Conservation (phyloP, 2,113 vertebrate genomes). For the Guaruba guarouba region DNA sequence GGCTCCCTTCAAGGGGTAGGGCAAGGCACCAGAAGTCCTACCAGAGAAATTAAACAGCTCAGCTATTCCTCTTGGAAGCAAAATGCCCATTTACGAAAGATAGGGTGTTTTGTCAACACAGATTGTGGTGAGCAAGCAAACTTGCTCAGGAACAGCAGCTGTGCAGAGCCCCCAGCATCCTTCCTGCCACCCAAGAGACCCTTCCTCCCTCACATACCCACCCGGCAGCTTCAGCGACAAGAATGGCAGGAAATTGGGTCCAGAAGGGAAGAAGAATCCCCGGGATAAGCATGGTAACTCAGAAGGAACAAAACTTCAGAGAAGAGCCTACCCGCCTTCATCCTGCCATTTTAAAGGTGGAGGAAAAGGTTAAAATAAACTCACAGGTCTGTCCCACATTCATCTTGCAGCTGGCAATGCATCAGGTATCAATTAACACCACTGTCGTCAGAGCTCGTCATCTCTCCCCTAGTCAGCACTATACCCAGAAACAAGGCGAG, state of each 20-base stretch:
- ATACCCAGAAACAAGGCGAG: background rate
- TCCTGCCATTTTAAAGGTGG: background rate
- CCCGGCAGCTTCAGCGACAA: background rate
- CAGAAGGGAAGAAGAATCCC: conserved; percentile 17
- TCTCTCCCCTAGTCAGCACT: background rate
- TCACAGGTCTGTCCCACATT: background rate
- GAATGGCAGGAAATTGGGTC: conserved; percentile 37
- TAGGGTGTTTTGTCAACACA: background rate
- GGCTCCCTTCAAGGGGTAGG: background rate
- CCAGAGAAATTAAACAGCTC: rapidly evolving
- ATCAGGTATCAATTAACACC: background rate
- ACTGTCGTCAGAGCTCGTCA: background rate
- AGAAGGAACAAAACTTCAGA: background rate
- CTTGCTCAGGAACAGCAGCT: background rate
- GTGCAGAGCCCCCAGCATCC: background rate
- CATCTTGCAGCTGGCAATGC: background rate
- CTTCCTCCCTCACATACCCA: background rate
- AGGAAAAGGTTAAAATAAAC: background rate
- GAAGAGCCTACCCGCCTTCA: background rate
- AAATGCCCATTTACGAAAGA: background rate
- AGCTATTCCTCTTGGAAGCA: background rate
- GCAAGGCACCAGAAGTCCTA: background rate
- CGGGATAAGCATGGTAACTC: background rate
- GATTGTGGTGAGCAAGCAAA: rapidly evolving
- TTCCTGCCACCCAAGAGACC: conserved; percentile 21